Conservation (phyloP, 2,113 vertebrate species). For the Falcunculus frontatus region DNA sequence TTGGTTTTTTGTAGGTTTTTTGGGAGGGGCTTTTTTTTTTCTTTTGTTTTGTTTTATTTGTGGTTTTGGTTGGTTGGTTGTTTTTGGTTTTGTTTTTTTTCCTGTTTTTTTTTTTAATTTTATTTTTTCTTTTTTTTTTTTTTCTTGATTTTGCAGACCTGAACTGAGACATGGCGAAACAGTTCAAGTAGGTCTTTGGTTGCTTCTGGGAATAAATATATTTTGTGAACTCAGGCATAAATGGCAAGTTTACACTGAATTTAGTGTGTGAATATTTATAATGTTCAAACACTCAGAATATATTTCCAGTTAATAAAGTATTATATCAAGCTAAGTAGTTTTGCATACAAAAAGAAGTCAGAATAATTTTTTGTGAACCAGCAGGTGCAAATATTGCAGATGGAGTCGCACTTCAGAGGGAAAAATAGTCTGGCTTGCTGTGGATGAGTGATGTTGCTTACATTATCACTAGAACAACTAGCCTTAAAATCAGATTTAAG, state of each 20-base stretch:
- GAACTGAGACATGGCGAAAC: not conserved
- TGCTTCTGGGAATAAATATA: not conserved
- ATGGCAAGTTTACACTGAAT: not conserved
- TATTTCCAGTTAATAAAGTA: not conserved
- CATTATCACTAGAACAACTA: not conserved
- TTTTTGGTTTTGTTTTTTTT: not conserved
- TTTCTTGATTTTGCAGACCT: not conserved
- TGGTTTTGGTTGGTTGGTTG: no score
- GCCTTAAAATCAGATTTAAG: not conserved
- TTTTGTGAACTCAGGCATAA: not conserved
- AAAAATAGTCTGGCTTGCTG: not conserved
- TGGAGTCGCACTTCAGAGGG: not conserved
- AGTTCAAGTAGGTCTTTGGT: not conserved
- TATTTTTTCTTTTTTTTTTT: not conserved
- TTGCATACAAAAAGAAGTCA: not conserved
- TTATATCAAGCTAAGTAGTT: not conserved
- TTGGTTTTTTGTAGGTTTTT: no score
- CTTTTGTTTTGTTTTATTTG: not conserved
- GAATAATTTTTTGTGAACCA: not conserved
- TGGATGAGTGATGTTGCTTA: not conserved
- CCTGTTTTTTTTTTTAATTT: not conserved
- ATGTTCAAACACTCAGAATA: not conserved
- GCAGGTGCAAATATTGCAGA: not conserved
- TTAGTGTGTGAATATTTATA: not conserved
- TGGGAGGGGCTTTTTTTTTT: no score